Evolutionary conservation across 2,113 vertebrate genomes (phyloP).

Genomic region (Albula glossodonta): DNA sequence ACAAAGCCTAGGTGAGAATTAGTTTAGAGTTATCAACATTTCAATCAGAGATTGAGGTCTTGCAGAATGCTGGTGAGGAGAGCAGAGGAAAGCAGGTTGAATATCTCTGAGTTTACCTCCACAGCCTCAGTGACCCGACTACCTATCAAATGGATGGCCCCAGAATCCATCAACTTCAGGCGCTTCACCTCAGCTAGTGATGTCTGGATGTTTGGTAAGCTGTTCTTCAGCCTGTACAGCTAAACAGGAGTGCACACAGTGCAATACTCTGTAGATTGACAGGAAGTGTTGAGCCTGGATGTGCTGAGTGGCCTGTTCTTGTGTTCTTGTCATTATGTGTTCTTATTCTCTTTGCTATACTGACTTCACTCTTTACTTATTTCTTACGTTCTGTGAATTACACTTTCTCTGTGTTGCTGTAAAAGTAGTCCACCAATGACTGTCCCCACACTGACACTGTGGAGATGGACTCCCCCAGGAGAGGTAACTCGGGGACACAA

Average conservation of each 20-base stretch:
- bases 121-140: conserved; percentile 87
- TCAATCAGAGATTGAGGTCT: too few species aligned
- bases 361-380: too few species aligned
- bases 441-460: background rate
- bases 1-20: too few species aligned
- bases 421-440: background rate
- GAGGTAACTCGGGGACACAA: background rate
- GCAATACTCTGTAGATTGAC: too few species aligned
- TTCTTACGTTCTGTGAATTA: too few species aligned
- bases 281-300: too few species aligned
- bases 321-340: too few species aligned
- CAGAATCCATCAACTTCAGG: conserved; percentile 95
- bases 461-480: background rate
- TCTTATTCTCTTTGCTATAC: too few species aligned
- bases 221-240: background rate
- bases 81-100: background rate
- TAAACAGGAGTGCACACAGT: background rate
- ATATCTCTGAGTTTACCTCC: background rate
- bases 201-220: conserved; percentile 96
- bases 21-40: too few species aligned
- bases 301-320: too few species aligned
- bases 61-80: too few species aligned
- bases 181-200: conserved; percentile 92
- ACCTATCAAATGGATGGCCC: conserved; percentile 98
- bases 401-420: too few species aligned